Base-by-base conservation (phyloP, 1,140 invertebrate species). In the Pemphigus obesinymphae region DNA sequence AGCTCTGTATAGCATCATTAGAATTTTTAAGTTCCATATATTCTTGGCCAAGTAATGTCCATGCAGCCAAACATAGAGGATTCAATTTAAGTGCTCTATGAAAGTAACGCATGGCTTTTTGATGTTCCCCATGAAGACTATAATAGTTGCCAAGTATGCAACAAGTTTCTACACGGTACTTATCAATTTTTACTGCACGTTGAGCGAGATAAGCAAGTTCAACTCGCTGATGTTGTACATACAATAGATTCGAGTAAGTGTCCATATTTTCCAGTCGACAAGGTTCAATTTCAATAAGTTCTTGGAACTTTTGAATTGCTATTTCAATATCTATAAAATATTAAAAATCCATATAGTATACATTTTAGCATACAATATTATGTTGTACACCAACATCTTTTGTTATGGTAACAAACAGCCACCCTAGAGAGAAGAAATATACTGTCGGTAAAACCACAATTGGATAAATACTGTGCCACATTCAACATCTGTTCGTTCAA, bases 21-120 rank as follows among this genome's bases (percentile, higher is more conserved):
- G 95, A 97, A 87, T 99, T 99, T 88, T 99, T 99, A 87, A 99
- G 91, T 89, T 99, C 97, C 93, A 99, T 97, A 88, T 96, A 99
- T 88, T 99, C 98, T 87, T 99, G 98, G 0, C 98, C 98, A 91
- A 99, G 96, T 37, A 99, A 88, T 0, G 97, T 99, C 97, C 97
- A 99, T 0, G 97, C 97, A 3, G 96, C 93, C 31, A 98, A 88
- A 87, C 98, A 98, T 84, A 96, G 92, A 0, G 97, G 97, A 89
- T 99, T 97, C 0, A 99, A 87, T 87, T 96, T 94, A 17, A 99
- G 88, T 1, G 97, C 98, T 85, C 97, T 89, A 86, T 97, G 96
- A 86, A 99, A 99, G 88, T 99, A 99, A 83, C 96, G 89, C 6
- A 98, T 94, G 23, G 98, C 96, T 87, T 99, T 98, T 86, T 97